A percentile compares a stretch with the other conserved stretches of the same genome.
phyloP scores from a whole-genome alignment of 2,113 vertebrate species.

The Hylia prasina region DNA sequence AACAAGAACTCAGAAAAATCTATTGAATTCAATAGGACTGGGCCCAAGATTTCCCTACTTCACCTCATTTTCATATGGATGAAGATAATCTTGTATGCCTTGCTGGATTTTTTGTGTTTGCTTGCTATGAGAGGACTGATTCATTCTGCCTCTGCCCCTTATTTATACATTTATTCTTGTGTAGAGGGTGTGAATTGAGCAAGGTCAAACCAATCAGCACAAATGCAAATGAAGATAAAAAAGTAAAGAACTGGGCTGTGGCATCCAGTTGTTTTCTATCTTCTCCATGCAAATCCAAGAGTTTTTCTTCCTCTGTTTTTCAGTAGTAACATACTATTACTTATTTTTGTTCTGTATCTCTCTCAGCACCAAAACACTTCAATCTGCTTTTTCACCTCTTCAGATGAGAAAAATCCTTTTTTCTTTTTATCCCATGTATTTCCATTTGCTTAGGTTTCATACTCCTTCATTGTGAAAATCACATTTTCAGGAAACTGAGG shows the following conservation, averaged over 20 bases:
- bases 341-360: neutral
- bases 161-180: neutral
- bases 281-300: neutral
- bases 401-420: neutral
- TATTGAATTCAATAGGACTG: neutral
- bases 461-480: neutral
- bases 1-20: neutral
- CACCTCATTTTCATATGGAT: neutral
- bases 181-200: neutral
- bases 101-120: neutral
- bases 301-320: neutral
- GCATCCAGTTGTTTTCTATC: neutral
- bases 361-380: neutral
- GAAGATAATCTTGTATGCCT: neutral
- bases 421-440: neutral
- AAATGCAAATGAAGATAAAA: slow-evolving; percentile 33
- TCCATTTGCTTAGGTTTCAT: neutral
- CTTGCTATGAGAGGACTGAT: neutral
- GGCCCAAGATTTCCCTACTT: neutral
- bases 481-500: neutral
- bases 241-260: neutral
- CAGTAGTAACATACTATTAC: neutral
- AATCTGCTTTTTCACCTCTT: neutral
- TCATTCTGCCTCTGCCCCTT: neutral
- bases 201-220: slow-evolving; percentile 39